Base-by-base conservation (phyloP, 2,113 vertebrate species). In the Scomber japonicus region DNA sequence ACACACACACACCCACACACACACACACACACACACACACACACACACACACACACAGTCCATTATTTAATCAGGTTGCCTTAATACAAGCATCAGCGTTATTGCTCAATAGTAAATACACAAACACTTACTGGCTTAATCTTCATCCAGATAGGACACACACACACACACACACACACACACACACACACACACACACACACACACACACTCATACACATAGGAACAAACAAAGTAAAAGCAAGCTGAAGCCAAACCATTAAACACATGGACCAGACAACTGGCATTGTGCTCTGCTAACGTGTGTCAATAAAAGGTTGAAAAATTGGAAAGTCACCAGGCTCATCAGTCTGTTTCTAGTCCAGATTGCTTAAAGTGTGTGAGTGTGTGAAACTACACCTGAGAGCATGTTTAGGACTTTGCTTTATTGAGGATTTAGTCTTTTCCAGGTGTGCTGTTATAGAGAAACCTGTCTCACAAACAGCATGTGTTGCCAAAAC, bases 51-150 rank as follows among this genome's bases (percentile, higher is more conserved):
- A 27, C 71, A 30, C 46, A 40, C 65, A 65, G 21, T 24, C 21
- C 12, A 57, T 11, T 78, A 63, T 74, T 83, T 83, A 83, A 83
- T 83, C 75, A 78, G 70, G 63, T 35, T 83, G 63, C 57, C 19
- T 73, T 13, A 69, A 74, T 74, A 70, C 65, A 70, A 74, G 19
- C 75, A 74, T 69, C 44, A n/a, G 45, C 75, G 16, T 70, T 53
- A 75, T 65, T 75, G 70, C 53, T 45, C 45, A 48, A 60, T 44
- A 65, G 69, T 74, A 51, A 79, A 83, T 65, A 79, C 51, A 69
- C 45, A n/a, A 60, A 56, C 68, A 46, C 53, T 21, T 21, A 44
- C 27, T 56, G 56, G 62, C 63, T 78, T 67, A 69, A 78, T 64
- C 21, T 68, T 63, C 31, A 84, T 59, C 21, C 21, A 46, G 55